Conservation (phyloP, 2,888 invertebrate species). For the Protophormia terraenovae region DNA sequence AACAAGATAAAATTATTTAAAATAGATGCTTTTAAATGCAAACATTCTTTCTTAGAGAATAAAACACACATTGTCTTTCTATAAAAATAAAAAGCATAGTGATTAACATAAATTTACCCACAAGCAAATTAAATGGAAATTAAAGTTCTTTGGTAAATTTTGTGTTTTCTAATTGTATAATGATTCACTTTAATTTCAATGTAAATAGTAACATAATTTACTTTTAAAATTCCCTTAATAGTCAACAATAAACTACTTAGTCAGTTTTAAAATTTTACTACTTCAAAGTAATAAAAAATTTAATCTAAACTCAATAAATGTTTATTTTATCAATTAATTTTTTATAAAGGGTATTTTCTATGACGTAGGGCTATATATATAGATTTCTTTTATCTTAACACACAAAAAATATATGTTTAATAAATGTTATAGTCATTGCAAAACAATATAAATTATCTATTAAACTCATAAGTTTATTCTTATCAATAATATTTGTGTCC, state of each 20-base stretch:
- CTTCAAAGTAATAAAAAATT: background rate
- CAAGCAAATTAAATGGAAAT: no score
- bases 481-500: conserved; percentile 30
- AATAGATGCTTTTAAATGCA: no score
- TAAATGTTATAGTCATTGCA: conserved; percentile 30
- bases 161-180: no score
- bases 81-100: no score
- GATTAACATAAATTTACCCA: no score
- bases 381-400: background rate
- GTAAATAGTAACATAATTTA: background rate
- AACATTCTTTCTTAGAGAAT: no score
- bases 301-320: background rate
- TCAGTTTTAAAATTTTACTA: background rate
- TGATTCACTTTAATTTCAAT: background rate
- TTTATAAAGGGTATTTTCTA: conserved; percentile 28
- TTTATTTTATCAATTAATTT: background rate
- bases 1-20: no score
- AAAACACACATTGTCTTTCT: no score
- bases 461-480: conserved; percentile 20
- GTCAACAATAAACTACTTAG: no score
- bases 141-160: no score
- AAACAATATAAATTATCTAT: conserved; percentile 46
- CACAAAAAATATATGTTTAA: background rate
- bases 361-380: conserved; percentile 26
- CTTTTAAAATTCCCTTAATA: no score